Evolutionary conservation across 64 coral and sea anemone genomes (phyloP), one percentile per base, ranked within the genome.

Genomic region (Porites australiensis): DNA sequence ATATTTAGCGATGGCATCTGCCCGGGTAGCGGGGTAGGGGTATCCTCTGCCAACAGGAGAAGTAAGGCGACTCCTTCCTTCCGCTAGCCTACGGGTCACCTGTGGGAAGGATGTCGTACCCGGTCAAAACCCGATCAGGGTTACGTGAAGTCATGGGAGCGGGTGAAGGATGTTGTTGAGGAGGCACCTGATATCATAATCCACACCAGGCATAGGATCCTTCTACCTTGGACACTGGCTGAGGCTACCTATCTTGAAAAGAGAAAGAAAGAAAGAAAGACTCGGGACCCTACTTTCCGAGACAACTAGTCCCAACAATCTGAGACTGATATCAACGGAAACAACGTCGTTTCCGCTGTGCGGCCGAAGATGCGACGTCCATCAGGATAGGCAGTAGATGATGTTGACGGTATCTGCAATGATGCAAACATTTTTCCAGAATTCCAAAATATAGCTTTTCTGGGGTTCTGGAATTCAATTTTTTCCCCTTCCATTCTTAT

Each of bases 121-220:
- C 13, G 54, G 15, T 79, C 19, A 51, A 13, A 50, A 4, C n/a
- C 53, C 77, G 77, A 81, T 81, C 77, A 81, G 77, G 77, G 77
- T 81, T 81, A 81, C 77, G 77, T 60, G 77, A 81, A 81, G 77
- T 81, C 77, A 63, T 37, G 79, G 22, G 13, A 82, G 55, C 19
- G 61, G 22, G 79, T 63, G 58, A 52, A 14, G 55, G 79, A 62
- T 82, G 79, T 57, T 63, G 16, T 62, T 57, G 16, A 82, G 79
- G 27, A 59, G 78, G 49, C 51, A 81, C 50, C 51, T 57, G 51
- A 20, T 43, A 52, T 15, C n/a, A 50, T 19, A 21, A 37, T 37
- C 27, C 27, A 37, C 27, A 58, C 77, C 58, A 57, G 46, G 77
- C 77, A 81, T 51, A 60, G 58, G 77, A 81, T 81, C 77, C 77